phyloP scores from a whole-genome alignment of 2,888 invertebrate genomes.

The Acleris emargana region DNA sequence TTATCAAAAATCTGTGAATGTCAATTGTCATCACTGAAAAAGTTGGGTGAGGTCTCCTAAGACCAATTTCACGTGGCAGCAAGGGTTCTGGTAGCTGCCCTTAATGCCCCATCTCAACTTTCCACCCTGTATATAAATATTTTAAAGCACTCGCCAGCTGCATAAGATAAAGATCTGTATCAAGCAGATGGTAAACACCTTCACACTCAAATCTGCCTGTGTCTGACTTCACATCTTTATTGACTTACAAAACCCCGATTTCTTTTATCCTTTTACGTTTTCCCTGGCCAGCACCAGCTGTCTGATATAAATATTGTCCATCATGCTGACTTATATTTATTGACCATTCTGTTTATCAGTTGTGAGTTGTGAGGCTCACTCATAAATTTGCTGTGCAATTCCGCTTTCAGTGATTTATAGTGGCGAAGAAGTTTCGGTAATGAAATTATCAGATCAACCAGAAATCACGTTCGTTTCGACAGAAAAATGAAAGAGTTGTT shows the following conservation, averaged over 20 bases:
- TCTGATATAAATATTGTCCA: constrained; percentile 17
- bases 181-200: not conserved
- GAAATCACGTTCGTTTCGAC: constrained; percentile 4
- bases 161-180: no score
- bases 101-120: no score
- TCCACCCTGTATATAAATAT: no score
- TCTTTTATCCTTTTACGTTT: constrained; percentile 29
- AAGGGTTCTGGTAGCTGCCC: no score
- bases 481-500: constrained; percentile 1
- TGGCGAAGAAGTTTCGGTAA: constrained; percentile 24
- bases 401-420: constrained; percentile 32
- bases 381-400: constrained; percentile 33
- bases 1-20: no score
- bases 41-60: no score
- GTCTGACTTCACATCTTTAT: constrained; percentile 12
- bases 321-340: constrained; percentile 30
- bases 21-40: no score
- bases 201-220: constrained; percentile 9
- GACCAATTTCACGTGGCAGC: no score
- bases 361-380: constrained; percentile 27
- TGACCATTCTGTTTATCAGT: constrained; percentile 33
- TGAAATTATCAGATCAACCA: constrained; percentile 28
- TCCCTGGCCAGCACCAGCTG: constrained; percentile 10
- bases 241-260: constrained; percentile 28
- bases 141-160: no score